Conservation (phyloP, 2,113 vertebrate genomes). For the Ondatra zibethicus region DNA sequence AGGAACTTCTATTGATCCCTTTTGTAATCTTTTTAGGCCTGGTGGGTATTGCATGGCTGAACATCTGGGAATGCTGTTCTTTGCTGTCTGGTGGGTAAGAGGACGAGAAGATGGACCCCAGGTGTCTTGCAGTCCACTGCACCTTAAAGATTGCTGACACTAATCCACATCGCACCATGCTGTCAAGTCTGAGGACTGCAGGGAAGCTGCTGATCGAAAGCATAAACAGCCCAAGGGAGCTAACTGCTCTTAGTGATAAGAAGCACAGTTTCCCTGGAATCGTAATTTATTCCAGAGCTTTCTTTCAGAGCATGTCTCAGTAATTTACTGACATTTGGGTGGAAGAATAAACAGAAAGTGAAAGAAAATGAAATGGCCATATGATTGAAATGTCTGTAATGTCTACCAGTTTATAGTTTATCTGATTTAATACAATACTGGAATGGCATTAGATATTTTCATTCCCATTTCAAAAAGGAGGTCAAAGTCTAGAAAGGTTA, state of each 20-base stretch:
- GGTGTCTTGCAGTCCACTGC: slow-evolving; percentile 75
- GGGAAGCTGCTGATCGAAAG: slow-evolving; percentile 45
- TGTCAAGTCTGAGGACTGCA: slow-evolving; percentile 67
- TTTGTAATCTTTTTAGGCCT: slow-evolving; percentile 69
- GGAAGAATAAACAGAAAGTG: slow-evolving; percentile 5
- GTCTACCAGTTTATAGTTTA: slow-evolving; percentile 19
- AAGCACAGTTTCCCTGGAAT: slow-evolving; percentile 53
- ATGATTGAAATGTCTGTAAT: neutral
- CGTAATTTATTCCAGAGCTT: slow-evolving; percentile 68
- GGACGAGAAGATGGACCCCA: slow-evolving; percentile 78
- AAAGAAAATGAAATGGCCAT: slow-evolving; percentile 9
- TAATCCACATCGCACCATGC: slow-evolving; percentile 69
- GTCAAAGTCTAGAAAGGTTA: neutral
- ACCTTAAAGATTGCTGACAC: slow-evolving; percentile 77
- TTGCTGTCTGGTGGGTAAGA: slow-evolving; percentile 79
- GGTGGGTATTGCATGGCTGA: slow-evolving; percentile 69
- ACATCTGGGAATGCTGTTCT: slow-evolving; percentile 82
- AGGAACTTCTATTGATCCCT: slow-evolving; percentile 63
- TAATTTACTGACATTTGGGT: slow-evolving; percentile 26
- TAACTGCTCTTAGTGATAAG: slow-evolving; percentile 55
- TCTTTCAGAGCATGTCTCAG: slow-evolving; percentile 1
- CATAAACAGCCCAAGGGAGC: slow-evolving; percentile 21
- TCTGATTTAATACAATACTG: neutral
- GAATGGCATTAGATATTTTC: neutral
- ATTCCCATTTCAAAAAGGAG: neutral